Base-by-base conservation (phyloP, 2,797 vertebrate genomes). In the Mus minutoides region DNA sequence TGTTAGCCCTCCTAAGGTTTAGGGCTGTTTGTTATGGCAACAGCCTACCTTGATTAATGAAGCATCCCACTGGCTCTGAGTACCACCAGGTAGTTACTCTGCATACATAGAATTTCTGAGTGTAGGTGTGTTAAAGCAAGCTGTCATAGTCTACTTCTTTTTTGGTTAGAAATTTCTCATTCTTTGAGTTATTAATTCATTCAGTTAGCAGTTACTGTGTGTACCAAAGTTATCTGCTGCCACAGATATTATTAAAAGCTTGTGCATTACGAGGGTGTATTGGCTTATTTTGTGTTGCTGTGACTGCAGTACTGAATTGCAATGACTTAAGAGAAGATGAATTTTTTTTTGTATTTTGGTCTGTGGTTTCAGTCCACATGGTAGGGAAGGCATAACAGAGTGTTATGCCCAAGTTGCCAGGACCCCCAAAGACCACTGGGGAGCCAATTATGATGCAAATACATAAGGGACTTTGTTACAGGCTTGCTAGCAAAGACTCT, bases 161-260 rank as follows among this genome's bases (percentile, higher is more conserved):
- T 83, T 37, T 93, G 58, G 79, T 71, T 24, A 85, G 64, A 92
- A 37, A 56, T 85, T 93, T 93, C 56, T 93, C 54, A 90, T 83
- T 96, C 78, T 91, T 40, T 31, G 40, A 80, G 58, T 19, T 73
- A 46, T 92, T 83, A 49, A 88, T 92, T 87, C 31, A 84, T 76
- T 84, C 85, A 76, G 6, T 46, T 85, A 76, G 46, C 34, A 46
- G n/a, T 93, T 54, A n/a, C 9, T n/a, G 13, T 62, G 16, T 75
- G 24, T 56, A 54, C 75, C 34, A 69, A n/a, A 64, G 34, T 76
- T 49, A 60, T 49, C 46, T 58, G 69, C 22, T 79, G 11, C 21
- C 56, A 8, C 3, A 3, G 79, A 85, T 73, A 22, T 56, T 77
- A 71, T 26, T 86, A 29, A 67, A 60, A 64, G 49, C 22, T 24